Evolutionary conservation across 2,888 invertebrate genomes (phyloP).

Genomic region (Elegia similella): DNA sequence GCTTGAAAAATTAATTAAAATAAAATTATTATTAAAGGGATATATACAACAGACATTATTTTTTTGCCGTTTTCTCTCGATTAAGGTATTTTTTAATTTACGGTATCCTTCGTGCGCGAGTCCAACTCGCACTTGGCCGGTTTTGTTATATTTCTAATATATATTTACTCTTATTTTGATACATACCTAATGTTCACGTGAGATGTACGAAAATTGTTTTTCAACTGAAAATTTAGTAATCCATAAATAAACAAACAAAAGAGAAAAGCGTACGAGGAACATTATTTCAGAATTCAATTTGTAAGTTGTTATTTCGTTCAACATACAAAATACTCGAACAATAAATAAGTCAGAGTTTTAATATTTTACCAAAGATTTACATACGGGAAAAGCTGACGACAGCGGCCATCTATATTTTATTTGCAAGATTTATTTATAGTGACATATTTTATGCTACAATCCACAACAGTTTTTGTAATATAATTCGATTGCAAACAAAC

Average conservation of each 20-base stretch:
- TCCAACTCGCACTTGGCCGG: no score
- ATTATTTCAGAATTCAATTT: not conserved
- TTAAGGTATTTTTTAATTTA: no score
- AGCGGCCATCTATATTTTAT: conserved; percentile 3
- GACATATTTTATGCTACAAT: conserved; percentile 1
- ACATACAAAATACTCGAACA: not conserved
- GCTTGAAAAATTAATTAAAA: no score
- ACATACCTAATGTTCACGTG: no score
- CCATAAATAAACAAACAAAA: not conserved
- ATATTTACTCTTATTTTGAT: no score
- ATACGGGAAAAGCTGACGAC: not conserved
- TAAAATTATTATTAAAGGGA: no score
- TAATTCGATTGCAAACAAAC: not conserved
- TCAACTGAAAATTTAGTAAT: no score
- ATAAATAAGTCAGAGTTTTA: not conserved
- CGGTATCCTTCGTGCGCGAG: no score
- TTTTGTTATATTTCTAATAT: no score
- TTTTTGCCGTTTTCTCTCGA: no score
- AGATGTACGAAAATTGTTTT: no score
- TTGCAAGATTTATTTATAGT: conserved; percentile 6
- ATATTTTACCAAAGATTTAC: conserved; percentile 12
- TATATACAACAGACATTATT: no score
- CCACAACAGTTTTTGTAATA: not conserved
- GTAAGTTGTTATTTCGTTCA: not conserved
- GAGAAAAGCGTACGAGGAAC: not conserved